Conservation (phyloP, 2,113 vertebrate species). For the pig (Sus scrofa) region DNA sequence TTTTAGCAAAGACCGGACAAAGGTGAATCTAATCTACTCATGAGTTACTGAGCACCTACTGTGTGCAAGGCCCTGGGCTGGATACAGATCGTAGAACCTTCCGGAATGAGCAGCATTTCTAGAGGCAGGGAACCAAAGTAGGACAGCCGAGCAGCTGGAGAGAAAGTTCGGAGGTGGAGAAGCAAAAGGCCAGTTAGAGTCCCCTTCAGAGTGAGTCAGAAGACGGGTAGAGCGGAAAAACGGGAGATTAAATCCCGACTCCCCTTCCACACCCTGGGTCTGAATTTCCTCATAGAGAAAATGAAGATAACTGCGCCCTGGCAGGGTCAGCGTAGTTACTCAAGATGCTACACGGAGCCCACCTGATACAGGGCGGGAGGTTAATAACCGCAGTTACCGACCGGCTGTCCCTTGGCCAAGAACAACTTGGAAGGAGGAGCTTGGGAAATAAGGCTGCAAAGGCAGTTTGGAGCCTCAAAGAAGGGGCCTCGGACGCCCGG, state of each 20-base stretch:
- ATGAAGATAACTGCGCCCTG: not conserved
- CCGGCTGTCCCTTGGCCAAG: accelerated
- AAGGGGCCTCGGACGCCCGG: not conserved
- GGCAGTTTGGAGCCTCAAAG: not conserved
- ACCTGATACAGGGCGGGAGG: no score
- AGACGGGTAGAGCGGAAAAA: not conserved
- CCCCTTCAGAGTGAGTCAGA: not conserved
- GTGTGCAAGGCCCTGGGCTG: not conserved
- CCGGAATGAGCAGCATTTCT: not conserved
- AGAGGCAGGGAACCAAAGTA: not conserved
- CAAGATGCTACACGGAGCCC: accelerated
- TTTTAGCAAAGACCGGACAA: not conserved
- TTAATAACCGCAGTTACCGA: accelerated
- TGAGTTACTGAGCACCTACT: not conserved
- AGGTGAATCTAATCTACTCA: no score
- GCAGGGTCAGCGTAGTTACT: not conserved
- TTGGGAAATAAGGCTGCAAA: not conserved
- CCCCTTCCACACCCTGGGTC: not conserved
- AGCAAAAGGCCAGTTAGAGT: not conserved
- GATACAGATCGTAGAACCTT: not conserved
- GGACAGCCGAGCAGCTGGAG: not conserved
- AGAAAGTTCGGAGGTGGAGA: not conserved
- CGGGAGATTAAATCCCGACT: not conserved
- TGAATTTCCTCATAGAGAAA: not conserved
- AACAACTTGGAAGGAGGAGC: not conserved